A percentile compares a stretch with the other conserved stretches of the same genome.
Evolutionary conservation across 2,888 invertebrate genomes (phyloP).

Genomic region (Podotricha telesiphe): DNA sequence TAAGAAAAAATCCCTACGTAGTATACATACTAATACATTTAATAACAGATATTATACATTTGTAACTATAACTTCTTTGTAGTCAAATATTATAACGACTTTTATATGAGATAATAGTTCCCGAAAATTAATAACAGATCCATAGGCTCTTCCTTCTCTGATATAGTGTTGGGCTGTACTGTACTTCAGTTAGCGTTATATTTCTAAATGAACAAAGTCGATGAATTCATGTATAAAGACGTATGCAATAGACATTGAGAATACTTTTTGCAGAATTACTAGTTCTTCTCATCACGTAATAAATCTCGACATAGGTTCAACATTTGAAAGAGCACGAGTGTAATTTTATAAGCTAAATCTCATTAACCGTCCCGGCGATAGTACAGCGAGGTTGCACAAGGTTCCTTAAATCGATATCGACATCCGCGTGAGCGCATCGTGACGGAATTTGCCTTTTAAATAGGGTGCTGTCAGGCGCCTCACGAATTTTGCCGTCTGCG

Average conservation of each 20-base stretch:
- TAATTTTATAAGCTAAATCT: constrained; percentile 41
- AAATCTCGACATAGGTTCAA: constrained; percentile 15
- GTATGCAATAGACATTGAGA: neutral
- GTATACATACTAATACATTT: neutral
- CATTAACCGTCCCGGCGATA: constrained; percentile 36
- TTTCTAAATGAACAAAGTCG: no score
- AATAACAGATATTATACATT: neutral
- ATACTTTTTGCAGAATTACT: constrained; percentile 14
- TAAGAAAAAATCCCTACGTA: no score
- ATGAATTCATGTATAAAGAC: no score
- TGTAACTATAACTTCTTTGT: neutral
- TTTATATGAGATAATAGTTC: neutral
- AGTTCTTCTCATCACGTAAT: constrained; percentile 28
- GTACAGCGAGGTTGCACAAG: constrained; percentile 40
- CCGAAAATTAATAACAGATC: neutral
- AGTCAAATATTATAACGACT: neutral
- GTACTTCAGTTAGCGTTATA: no score
- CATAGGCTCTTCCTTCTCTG: neutral
- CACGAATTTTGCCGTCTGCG: constrained; percentile 65
- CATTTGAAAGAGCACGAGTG: constrained; percentile 26
- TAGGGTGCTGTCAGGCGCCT: constrained; percentile 67
- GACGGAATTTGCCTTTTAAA: constrained; percentile 78
- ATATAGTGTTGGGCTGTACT: no score
- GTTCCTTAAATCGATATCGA: constrained; percentile 57
- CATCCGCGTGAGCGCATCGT: constrained; percentile 61